Base-by-base conservation (phyloP, 2,797 vertebrate species). In the Onychomys leucogaster region DNA sequence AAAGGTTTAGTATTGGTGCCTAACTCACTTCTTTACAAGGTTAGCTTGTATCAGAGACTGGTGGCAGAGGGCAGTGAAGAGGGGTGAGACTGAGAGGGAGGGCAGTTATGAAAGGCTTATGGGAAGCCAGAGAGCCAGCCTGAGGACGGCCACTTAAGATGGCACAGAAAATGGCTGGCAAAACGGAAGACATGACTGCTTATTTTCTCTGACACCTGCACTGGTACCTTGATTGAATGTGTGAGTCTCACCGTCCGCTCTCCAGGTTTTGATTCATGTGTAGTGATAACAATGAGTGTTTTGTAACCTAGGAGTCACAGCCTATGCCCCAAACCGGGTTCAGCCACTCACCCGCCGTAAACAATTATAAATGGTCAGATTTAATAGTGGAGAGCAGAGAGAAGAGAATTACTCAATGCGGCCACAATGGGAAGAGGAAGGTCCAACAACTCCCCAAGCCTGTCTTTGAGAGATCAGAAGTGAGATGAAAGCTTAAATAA, bases 191-290 rank as follows among this genome's bases (percentile, higher is more conserved):
- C 83, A 59, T 63, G 49, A 9, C 0, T 76, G 43, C n/a, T 75
- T 43, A 49, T 85, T 76, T 14, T 16, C 23, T 23, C 37, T 0
- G 10, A 10, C 25, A 27, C 10, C 78, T 19, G 1, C 73, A 34
- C 41, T 89, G 75, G 19, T 49, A 34, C 87, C 77, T 55, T 89
- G 43, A 25, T 57, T 82, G 67, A 34, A 81, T 52, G 46, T 25
- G 12, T 55, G 90, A 46, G 7, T 93, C 49, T 7, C 71, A 69
- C 29, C 29, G 52, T 61, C 37, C 87, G 21, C 57, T 88, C 37
- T 77, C 16, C 2, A 49, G 81, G 13, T 80, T 80, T 83, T 67
- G 46, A 75, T 65, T 96, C 89, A 65, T 69, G 57, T 78, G 5
- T 43, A 87, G 55, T 91, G n/a, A 92, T 16, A 46, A 10, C 69